A percentile compares a stretch with the other conserved stretches of the same genome.
phyloP scores from a whole-genome alignment of 37 sponge, comb jelly and placozoan species.

The Tethya wilhelma region DNA sequence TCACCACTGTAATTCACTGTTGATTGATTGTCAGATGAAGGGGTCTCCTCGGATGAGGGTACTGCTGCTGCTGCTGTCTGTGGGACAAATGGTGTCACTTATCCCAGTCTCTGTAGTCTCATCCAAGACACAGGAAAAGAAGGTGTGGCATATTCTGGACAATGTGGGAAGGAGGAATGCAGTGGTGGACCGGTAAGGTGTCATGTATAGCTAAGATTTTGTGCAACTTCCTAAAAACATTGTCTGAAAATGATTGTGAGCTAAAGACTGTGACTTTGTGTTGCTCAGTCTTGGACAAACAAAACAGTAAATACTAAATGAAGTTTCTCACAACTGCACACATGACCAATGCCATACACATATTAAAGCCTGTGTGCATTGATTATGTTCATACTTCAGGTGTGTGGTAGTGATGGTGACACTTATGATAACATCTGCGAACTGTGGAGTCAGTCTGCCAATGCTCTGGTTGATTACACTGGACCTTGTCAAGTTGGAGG shows the following conservation, averaged over 20 bases:
- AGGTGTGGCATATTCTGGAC: conserved; percentile 29
- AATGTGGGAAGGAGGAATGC: conserved; percentile 30
- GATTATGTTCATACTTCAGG: too few relatives aligned
- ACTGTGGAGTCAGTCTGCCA: conserved; percentile 29
- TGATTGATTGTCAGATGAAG: too few relatives aligned
- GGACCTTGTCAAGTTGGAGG: conserved; percentile 22
- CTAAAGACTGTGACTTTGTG: too few relatives aligned
- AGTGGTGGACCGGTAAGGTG: conserved; percentile 31
- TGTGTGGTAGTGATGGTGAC: conserved; percentile 58
- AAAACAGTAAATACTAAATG: too few relatives aligned
- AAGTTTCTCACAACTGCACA: too few relatives aligned
- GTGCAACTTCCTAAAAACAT: too few relatives aligned
- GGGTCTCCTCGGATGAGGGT: background rate
- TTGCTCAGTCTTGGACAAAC: too few relatives aligned
- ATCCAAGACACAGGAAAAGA: conserved; percentile 32
- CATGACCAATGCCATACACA: too few relatives aligned
- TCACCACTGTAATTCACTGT: too few relatives aligned
- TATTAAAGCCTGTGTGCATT: too few relatives aligned
- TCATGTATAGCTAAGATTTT: too few relatives aligned
- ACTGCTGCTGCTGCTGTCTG: conserved; percentile 33
- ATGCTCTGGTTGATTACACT: conserved; percentile 44
- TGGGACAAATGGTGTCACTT: conserved; percentile 48
- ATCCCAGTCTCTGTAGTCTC: conserved; percentile 34
- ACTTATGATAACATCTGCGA: conserved; percentile 56
- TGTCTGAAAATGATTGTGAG: too few relatives aligned